Evolutionary conservation across 1,140 invertebrate species (phyloP).

Genomic region (Caenorhabditis inopinata): DNA sequence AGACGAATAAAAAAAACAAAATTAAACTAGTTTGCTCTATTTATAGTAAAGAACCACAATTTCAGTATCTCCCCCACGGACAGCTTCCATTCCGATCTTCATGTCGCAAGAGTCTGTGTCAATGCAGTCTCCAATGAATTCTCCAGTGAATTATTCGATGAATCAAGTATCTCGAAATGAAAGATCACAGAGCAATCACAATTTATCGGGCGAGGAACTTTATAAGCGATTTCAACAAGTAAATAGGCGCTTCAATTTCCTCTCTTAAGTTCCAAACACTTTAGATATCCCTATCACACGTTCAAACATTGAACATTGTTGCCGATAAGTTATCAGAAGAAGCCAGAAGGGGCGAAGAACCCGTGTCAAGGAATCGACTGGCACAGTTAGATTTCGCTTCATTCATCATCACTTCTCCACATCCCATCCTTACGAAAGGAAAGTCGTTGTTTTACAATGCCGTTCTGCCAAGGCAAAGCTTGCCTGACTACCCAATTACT

Average conservation of each 20-base stretch:
- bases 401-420: conserved; percentile 36
- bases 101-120: conserved; percentile 39
- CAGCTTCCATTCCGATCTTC: conserved; percentile 39
- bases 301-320: conserved; percentile 38
- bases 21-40: too few relatives aligned
- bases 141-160: conserved; percentile 15
- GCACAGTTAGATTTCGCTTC: conserved; percentile 27
- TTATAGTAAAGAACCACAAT: too few relatives aligned
- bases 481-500: conserved; percentile 40
- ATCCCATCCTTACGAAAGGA: conserved; percentile 38
- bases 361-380: conserved; percentile 35
- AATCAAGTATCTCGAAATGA: not conserved
- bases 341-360: conserved; percentile 41
- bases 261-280: not conserved
- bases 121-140: conserved; percentile 21
- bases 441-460: conserved; percentile 43
- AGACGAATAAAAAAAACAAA: too few relatives aligned
- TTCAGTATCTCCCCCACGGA: conserved; percentile 9
- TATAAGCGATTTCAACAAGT: conserved; percentile 37
- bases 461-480: conserved; percentile 29
- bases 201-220: not conserved
- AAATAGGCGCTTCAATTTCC: not conserved
- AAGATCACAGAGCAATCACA: not conserved
- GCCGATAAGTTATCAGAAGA: conserved; percentile 41
- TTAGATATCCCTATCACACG: conserved; percentile 33